phyloP scores from a whole-genome alignment of 1,140 invertebrate genomes.

The Paraescarpia echinospica region DNA sequence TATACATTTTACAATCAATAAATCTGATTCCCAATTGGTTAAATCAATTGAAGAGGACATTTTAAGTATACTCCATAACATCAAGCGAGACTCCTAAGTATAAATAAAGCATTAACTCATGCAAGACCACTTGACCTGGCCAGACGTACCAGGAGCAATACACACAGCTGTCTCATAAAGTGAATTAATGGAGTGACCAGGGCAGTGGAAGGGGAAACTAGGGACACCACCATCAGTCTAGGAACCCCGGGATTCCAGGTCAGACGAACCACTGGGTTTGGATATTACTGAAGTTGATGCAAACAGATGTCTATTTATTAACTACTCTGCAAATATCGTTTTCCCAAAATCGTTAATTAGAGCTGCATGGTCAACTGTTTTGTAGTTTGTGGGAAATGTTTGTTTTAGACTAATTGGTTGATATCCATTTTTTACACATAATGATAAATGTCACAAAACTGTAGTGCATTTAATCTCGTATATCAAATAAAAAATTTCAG shows the following conservation, averaged over 20 bases:
- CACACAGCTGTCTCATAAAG: background rate
- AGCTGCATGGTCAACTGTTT: too few relatives aligned
- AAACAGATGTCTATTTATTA: background rate
- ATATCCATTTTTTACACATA: too few relatives aligned
- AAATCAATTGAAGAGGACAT: too few relatives aligned
- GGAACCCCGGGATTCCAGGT: background rate
- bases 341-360: too few relatives aligned
- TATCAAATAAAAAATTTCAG: too few relatives aligned
- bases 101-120: background rate
- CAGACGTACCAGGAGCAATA: background rate
- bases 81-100: background rate
- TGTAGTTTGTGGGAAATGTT: too few relatives aligned
- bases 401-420: too few relatives aligned
- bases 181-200: background rate
- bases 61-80: too few relatives aligned
- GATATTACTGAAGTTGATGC: background rate
- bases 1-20: too few relatives aligned
- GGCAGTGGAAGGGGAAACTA: background rate
- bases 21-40: too few relatives aligned
- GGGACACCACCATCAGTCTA: background rate
- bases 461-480: too few relatives aligned
- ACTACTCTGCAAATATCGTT: background rate
- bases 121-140: background rate
- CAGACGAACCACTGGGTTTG: background rate
- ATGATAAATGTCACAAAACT: too few relatives aligned